Percentiles rank a stretch among this genome's conserved stretches.
phyloP scores from a whole-genome alignment of 2,888 invertebrate genomes.

The Rhyacophila evoluta region DNA sequence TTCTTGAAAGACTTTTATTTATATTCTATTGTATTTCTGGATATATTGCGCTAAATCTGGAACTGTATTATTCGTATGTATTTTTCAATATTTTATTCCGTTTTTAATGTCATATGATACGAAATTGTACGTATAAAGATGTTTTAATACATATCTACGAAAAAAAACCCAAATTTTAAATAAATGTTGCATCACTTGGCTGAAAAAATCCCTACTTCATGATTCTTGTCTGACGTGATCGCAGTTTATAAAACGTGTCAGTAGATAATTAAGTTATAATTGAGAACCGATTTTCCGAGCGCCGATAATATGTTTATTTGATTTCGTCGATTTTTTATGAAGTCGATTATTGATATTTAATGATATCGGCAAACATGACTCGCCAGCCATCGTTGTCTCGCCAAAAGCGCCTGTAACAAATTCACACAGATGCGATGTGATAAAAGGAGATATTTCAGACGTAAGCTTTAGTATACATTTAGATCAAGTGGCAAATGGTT shows the following conservation, averaged over 20 bases:
- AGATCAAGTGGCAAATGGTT: conserved; percentile 40
- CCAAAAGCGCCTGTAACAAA: conserved; percentile 29
- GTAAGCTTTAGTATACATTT: conserved; percentile 40
- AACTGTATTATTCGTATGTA: too few species aligned
- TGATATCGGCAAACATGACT: conserved; percentile 39
- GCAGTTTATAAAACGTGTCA: neutral
- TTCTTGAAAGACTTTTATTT: too few species aligned
- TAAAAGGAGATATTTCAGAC: conserved; percentile 43
- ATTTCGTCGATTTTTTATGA: conserved; percentile 33
- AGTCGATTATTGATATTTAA: conserved; percentile 31
- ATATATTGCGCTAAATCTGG: too few species aligned
- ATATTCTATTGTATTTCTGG: too few species aligned
- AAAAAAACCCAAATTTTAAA: too few species aligned
- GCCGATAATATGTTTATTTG: conserved; percentile 36
- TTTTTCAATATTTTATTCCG: too few species aligned
- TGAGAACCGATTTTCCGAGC: neutral
- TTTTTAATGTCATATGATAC: too few species aligned
- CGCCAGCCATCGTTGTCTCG: conserved; percentile 15
- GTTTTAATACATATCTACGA: too few species aligned
- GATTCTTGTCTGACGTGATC: neutral
- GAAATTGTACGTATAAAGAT: too few species aligned
- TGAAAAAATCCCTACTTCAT: neutral
- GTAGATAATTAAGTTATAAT: conserved; percentile 6
- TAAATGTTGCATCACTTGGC: neutral
- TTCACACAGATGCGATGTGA: conserved; percentile 41